Base-by-base conservation (phyloP, 2,797 vertebrate genomes). In the Tarsius wallacei region DNA sequence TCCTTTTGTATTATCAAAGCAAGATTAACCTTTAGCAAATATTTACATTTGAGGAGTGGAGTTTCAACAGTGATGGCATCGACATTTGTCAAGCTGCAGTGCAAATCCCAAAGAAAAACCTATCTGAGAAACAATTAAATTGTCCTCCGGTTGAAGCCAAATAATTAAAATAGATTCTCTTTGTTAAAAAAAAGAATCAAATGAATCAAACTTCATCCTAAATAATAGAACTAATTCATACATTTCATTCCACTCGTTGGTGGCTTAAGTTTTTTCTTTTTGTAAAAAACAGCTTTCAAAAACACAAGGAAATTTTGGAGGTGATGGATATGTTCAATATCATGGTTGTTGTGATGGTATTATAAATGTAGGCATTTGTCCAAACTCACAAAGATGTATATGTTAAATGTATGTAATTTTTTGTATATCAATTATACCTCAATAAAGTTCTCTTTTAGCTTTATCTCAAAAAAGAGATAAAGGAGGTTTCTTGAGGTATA, bases 31-130 rank as follows among this genome's bases (percentile, higher is more conserved):
- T 97, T 97, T 76, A 83, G 93, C 93, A 98, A 98, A 98, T 98
- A 98, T 98, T 98, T 97, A 96, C 70, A 96, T 97, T 97, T 96
- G 78, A 98, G 98, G 98, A 97, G 97, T 95, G 59, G 94, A 91
- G 66, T 90, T 93, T 95, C 63, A 81, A 7, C 47, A 81, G 51
- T 71, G 78, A 97, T 68, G 93, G 49, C 63, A 76, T 64, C 19
- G 13, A 53, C 63, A 90, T 95, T 94, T 88, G 91, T 95, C 94
- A 93, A 93, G 84, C 81, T 51, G 9, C 68, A 78, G 51, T 59
- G n/a, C 28, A 92, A 90, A 96, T 85, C 55, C 96, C 93, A 70
- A 83, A 84, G 26, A 53, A 81, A 71, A 73, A 77, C 68, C 49
- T 59, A 16, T 31, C 12, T 74, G 66, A 96, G 87, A 95, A 97